These are phyloP conservation scores for Oppia nitens DNA, from an alignment of 1,140 invertebrate species.

Conservation along the genomic window DNA sequence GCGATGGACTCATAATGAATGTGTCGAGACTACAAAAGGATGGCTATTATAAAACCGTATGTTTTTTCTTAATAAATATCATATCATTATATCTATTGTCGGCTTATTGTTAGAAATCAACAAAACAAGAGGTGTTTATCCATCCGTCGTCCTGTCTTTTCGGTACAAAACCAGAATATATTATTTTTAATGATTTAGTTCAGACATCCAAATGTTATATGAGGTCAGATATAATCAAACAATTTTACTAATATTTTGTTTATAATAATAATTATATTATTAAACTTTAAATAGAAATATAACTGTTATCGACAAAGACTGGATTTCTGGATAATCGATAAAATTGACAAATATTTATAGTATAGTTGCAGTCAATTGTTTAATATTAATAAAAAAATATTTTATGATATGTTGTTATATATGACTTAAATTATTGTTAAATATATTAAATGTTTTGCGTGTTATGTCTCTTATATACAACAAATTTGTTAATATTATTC, in stretches of 20 bases:
- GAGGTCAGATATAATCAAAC: slow-evolving; percentile 3
- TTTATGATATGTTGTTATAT: no score
- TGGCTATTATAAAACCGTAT: slow-evolving; percentile 51
- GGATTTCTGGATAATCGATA: neutral
- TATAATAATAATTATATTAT: no score
- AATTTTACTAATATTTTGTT: no score
- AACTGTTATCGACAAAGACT: neutral
- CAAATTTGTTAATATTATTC: no score
- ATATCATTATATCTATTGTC: neutral
- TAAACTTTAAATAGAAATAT: neutral
- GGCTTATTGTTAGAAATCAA: slow-evolving; percentile 37
- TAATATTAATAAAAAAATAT: no score
- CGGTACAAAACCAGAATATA: slow-evolving; percentile 47
- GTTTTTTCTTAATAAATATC: slow-evolving; percentile 18
- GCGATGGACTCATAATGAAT: slow-evolving; percentile 66
- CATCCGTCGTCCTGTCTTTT: slow-evolving; percentile 67
- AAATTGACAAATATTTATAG: no score
- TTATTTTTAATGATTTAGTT: slow-evolving; percentile 80
- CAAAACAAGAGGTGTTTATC: slow-evolving; percentile 48
- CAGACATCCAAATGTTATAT: slow-evolving; percentile 68
- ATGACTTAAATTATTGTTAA: no score
- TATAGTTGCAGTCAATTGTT: no score
- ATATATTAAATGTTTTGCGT: no score
- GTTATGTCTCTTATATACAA: no score
- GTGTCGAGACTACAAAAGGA: slow-evolving; percentile 64